These are phyloP conservation scores for Drosophila triauraria DNA, from an alignment of 1,140 invertebrate genomes.

Conservation along the genomic window DNA sequence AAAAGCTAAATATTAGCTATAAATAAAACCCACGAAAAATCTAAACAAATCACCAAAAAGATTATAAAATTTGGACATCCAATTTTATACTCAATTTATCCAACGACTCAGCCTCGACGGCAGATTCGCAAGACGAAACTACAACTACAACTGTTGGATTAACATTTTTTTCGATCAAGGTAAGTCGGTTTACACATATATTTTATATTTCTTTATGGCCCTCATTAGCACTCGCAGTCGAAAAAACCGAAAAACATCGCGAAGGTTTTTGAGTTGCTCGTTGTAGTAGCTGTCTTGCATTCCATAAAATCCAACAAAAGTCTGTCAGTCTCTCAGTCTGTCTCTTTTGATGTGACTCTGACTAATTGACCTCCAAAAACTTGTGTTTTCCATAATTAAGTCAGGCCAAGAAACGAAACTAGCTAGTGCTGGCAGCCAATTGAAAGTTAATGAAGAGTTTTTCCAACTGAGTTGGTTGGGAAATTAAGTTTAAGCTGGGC, in stretches of 20 bases:
- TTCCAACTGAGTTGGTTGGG: background rate
- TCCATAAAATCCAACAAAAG: constrained; percentile 20
- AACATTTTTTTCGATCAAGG: constrained; percentile 55
- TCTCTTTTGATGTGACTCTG: constrained; percentile 47
- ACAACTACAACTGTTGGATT: constrained; percentile 53
- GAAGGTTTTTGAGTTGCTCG: constrained; percentile 52
- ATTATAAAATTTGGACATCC: constrained; percentile 25
- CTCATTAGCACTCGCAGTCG: constrained; percentile 45
- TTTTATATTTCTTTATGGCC: constrained; percentile 27
- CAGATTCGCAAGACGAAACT: constrained; percentile 23
- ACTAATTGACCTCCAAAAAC: constrained; percentile 77
- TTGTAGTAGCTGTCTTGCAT: constrained; percentile 26
- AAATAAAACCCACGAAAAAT: constrained; percentile 39
- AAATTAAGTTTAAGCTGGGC: background rate
- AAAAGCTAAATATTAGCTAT: constrained; percentile 19
- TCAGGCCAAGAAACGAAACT: constrained; percentile 20
- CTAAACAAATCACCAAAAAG: constrained; percentile 56
- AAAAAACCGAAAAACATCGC: constrained; percentile 19
- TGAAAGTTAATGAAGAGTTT: constrained; percentile 51
- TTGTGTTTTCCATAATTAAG: constrained; percentile 51
- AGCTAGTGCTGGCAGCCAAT: constrained; percentile 19
- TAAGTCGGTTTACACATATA: constrained; percentile 47
- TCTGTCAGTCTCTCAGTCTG: background rate
- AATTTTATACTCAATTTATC: constrained; percentile 1
- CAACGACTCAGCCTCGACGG: constrained; percentile 21